Percentiles rank a stretch among this genome's conserved stretches.
Conservation (phyloP, 2,888 invertebrate genomes). For the Drosophila koepferae region DNA sequence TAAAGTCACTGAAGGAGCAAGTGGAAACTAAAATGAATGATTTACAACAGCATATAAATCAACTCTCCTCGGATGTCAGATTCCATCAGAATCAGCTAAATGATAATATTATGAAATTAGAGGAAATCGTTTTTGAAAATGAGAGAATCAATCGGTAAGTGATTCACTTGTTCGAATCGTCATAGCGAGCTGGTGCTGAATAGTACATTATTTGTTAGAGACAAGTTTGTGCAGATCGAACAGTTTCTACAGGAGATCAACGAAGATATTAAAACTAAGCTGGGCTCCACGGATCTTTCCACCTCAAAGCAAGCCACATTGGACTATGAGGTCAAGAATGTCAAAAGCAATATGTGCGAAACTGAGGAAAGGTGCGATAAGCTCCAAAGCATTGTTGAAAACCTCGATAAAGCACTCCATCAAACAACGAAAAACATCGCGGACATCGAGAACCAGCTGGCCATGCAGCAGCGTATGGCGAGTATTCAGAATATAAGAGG, state of each 20-base stretch:
- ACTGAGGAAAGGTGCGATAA: constrained; percentile 86
- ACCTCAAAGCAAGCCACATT: constrained; percentile 85
- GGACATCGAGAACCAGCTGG: constrained; percentile 85
- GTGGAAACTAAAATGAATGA: constrained; percentile 73
- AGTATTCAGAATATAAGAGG: constrained; percentile 83
- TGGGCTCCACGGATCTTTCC: constrained; percentile 81
- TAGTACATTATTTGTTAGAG: constrained; percentile 57
- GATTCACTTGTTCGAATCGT: background rate
- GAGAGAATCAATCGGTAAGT: constrained; percentile 76
- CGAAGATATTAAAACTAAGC: constrained; percentile 80
- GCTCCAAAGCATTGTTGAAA: constrained; percentile 84
- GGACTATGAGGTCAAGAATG: constrained; percentile 86
- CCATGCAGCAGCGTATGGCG: constrained; percentile 82
- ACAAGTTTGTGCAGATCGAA: constrained; percentile 81
- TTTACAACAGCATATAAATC: constrained; percentile 77
- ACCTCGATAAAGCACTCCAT: constrained; percentile 84
- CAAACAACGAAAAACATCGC: constrained; percentile 86
- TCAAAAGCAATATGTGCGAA: constrained; percentile 86
- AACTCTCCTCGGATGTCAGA: constrained; percentile 76
- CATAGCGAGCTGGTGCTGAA: background rate
- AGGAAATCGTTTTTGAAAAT: constrained; percentile 79
- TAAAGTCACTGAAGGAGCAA: constrained; percentile 77
- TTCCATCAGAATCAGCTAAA: constrained; percentile 82
- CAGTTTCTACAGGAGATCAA: constrained; percentile 75
- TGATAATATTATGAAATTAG: constrained; percentile 82